These are phyloP conservation scores for Macropodus opercularis DNA, from an alignment of 2,797 vertebrate species.

Conservation along the genomic window DNA sequence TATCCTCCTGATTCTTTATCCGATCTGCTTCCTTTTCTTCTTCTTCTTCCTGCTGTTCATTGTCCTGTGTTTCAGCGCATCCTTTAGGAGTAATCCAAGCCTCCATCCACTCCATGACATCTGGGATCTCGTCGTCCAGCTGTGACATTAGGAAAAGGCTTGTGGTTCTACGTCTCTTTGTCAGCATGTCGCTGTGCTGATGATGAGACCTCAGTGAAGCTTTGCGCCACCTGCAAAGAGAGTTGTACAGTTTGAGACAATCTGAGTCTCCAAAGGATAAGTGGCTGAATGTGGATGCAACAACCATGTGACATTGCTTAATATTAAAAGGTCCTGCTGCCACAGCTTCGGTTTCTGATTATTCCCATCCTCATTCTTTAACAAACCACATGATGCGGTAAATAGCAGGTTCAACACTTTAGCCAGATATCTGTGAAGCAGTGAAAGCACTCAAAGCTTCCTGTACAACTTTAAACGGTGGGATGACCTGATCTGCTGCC, in stretches of 20 bases:
- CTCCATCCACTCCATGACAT: conserved; percentile 42
- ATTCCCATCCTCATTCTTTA: too few species aligned
- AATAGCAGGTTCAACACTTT: too few species aligned
- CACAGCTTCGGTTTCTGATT: too few species aligned
- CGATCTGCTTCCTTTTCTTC: background rate
- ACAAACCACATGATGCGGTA: too few species aligned
- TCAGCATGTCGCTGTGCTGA: conserved; percentile 42
- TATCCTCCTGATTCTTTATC: background rate
- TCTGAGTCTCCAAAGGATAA: too few species aligned
- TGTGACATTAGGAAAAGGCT: conserved; percentile 33
- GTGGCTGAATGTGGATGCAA: too few species aligned
- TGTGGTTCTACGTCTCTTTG: conserved; percentile 9
- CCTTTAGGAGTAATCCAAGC: conserved; percentile 51
- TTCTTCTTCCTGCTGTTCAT: background rate
- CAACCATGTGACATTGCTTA: too few species aligned
- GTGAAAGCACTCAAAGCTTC: too few species aligned
- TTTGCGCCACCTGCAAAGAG: conserved; percentile 47
- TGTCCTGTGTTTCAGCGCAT: conserved; percentile 13
- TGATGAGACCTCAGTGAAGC: conserved; percentile 53
- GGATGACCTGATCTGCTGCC: conserved; percentile 62
- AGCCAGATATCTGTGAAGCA: too few species aligned
- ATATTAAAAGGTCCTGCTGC: too few species aligned
- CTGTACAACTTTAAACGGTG: too few species aligned
- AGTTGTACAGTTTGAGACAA: background rate
- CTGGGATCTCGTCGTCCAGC: conserved; percentile 20